Evolutionary conservation across 2,113 vertebrate genomes (phyloP).

Genomic region (Columba janthina): DNA sequence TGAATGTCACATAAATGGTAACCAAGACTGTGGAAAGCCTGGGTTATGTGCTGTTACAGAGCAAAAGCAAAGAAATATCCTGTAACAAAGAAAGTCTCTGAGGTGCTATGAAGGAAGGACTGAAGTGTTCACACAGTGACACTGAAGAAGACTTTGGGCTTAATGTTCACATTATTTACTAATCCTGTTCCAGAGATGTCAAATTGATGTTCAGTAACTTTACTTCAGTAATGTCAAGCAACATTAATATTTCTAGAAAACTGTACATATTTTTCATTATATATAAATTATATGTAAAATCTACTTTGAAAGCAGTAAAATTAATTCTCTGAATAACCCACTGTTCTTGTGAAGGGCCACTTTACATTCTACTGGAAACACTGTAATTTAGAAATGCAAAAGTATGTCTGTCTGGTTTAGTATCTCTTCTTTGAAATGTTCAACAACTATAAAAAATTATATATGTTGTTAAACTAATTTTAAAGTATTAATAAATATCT

Average conservation of each 20-base stretch:
- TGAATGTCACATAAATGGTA: not conserved
- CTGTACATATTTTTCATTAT: not conserved
- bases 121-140: not conserved
- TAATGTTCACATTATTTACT: not conserved
- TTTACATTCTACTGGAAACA: conserved; percentile 5
- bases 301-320: not conserved
- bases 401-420: not conserved
- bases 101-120: not conserved
- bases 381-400: conserved; percentile 32
- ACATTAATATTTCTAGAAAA: not conserved
- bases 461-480: not conserved
- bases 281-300: not conserved
- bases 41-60: not conserved
- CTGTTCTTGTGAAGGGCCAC: conserved; percentile 26
- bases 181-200: not conserved
- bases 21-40: not conserved
- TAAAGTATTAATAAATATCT: not conserved
- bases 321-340: not conserved
- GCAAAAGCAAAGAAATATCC: not conserved
- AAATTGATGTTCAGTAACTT: not conserved
- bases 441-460: not conserved
- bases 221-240: not conserved
- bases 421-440: not conserved
- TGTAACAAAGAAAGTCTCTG: not conserved
- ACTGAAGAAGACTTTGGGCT: not conserved